Percentiles rank a stretch among this genome's conserved stretches.
Conservation (phyloP, 2,888 invertebrate species). For the Luperina nickerlii region DNA sequence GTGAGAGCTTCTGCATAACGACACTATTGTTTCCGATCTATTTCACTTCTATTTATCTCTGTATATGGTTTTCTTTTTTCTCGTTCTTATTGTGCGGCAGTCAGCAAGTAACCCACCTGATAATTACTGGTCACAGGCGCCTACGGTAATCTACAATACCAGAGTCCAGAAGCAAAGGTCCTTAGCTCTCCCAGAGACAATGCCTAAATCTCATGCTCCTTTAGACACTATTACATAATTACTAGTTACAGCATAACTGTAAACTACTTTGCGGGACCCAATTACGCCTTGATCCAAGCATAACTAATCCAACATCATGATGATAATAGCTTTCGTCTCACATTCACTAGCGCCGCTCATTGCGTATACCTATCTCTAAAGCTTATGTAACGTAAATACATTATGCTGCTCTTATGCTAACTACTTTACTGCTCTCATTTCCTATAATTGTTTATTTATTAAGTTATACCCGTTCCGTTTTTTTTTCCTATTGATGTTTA, state of each 20-base stretch:
- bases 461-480: too few species aligned
- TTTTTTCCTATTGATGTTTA: background rate
- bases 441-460: background rate
- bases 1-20: background rate
- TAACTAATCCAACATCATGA: constrained; percentile 24
- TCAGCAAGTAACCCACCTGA: background rate
- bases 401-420: constrained; percentile 31
- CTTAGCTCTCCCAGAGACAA: background rate
- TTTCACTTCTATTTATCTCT: background rate
- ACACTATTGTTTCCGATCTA: background rate
- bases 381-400: constrained; percentile 49
- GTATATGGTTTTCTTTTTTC: background rate
- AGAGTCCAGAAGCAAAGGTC: background rate
- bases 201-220: background rate
- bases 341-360: constrained; percentile 35
- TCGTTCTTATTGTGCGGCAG: background rate
- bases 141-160: background rate
- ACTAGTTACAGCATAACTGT: constrained; percentile 25
- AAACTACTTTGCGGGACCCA: constrained; percentile 29
- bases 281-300: constrained; percentile 30
- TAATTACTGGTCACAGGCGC: too few species aligned
- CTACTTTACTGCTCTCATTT: constrained; percentile 21
- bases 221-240: constrained; percentile 4
- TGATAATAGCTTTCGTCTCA: constrained; percentile 42
- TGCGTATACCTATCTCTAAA: constrained; percentile 48